Evolutionary conservation across 2,888 invertebrate species (phyloP), one percentile per base, ranked within the genome.

Genomic region (Drosophila setosimentum): DNA sequence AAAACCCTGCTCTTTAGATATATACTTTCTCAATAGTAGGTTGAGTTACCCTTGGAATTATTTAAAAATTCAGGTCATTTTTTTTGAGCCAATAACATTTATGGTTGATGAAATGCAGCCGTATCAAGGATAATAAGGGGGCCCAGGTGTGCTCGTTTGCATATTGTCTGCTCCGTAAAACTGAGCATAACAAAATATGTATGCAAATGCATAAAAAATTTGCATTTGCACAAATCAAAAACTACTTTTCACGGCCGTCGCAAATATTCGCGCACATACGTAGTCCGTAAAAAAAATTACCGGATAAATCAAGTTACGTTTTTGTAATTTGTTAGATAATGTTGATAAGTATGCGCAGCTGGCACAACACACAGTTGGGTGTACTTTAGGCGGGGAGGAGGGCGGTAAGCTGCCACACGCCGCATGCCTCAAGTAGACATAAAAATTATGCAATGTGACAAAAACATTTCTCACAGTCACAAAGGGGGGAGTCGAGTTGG

Each of bases 231-330:
- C 66, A 82, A 45, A 78, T 78, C 71, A 77, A 75, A 70, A 67
- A 71, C 72, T 57, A 80, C 78, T 80, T 89, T 85, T 89, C 88
- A 86, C 73, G 85, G 90, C 78, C 88, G 73, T 76, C 49, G 73
- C 72, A 76, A 86, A 67, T 63, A 81, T 79, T 73, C 58, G 73
- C 80, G 60, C 76, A 73, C 76, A 61, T 24, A 45, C 24, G 45
- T 24, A 24, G 45, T 21, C 42, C 42, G n/a, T 72, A 35, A 64
- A 75, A 87, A 85, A 91, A 91, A 91, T 87, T 85, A 90, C 91
- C 91, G 91, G 92, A 92, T 91, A 92, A 91, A 91, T 91, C 91
- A 92, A 92, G 91, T 91, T 92, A 92, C 89, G 86, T 77, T 88
- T 85, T 88, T 85, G 83, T 90, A 91, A 92, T 91, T 91, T 91